Conservation (phyloP, 2,113 vertebrate genomes). For the Atlantisia rogersi region DNA sequence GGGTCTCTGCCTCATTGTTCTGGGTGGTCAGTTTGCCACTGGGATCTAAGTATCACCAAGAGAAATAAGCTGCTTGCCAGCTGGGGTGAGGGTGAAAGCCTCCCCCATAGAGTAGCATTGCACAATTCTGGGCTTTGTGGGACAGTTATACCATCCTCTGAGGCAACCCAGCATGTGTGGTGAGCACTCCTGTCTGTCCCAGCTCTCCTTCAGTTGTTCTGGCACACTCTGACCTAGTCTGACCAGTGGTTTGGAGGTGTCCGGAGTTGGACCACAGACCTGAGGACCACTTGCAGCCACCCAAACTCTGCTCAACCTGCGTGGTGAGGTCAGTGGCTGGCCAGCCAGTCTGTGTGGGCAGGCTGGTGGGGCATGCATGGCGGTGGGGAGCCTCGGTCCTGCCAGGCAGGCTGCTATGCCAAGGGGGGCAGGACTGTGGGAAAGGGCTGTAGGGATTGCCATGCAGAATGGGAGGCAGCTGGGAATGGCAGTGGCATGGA, state of each 20-base stretch:
- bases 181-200: not conserved
- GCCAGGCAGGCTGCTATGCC: not conserved
- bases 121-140: not conserved
- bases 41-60: not conserved
- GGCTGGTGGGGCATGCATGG: not conserved
- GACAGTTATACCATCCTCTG: not conserved
- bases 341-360: not conserved
- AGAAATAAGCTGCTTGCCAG: not conserved
- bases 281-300: not conserved
- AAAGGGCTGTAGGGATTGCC: not conserved
- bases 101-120: not conserved
- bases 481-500: not conserved
- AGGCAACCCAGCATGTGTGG: not conserved
- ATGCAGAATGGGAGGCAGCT: not conserved
- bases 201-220: not conserved
- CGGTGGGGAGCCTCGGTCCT: not conserved
- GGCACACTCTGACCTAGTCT: not conserved
- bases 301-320: not conserved
- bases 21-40: not conserved
- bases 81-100: not conserved
- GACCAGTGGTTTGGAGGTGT: not conserved
- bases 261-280: not conserved
- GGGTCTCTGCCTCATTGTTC: not conserved
- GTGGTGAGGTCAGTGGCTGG: accelerated
- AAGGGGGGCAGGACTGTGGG: not conserved